Evolutionary conservation across 2,888 invertebrate species (phyloP), one percentile per base, ranked within the genome.

Genomic region (Apamea crenata): DNA sequence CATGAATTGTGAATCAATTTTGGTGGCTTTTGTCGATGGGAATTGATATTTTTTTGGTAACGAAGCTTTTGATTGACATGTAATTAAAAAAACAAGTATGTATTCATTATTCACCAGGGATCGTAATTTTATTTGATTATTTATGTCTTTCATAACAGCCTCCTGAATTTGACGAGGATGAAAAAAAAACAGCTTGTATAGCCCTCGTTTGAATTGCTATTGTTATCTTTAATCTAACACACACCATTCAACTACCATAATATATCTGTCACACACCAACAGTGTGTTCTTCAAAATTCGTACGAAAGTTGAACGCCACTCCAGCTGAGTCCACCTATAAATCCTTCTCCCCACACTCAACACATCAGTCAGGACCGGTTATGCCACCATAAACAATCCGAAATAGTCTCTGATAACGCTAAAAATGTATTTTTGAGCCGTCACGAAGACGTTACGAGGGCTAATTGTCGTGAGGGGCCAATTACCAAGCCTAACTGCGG

Each of bases 401-500:
- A 68, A 89, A 90, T 88, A 77, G 83, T 80, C 83, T 53, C 87
- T 85, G 92, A 91, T 93, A 93, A 92, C 86, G 88, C 89, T 84
- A 77, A 87, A 89, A 93, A 89, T 88, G 88, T 91, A 91, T 93
- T 94, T 93, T 91, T 88, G 90, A 93, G 89, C 90, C 88, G 88
- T 88, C 92, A 92, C 90, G 90, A 91, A 93, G 94, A 94, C 92
- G 93, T 93, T 93, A 92, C 88, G 88, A 82, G 82, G 90, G 88
- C 92, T 94, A 95, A 95, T 95, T 95, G 94, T 92, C 91, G 90
- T 87, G 91, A 90, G 91, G 90, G 90, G 88, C 92, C 91, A 93
- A 93, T 94, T 93, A 94, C 90, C 85, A 68, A 74, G 86, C 87
- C 88, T 92, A 93, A 94, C 93, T 92, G 93, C 89, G 87, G 83